Base-by-base conservation (phyloP, 2,888 invertebrate species). In the Neria commutata region DNA sequence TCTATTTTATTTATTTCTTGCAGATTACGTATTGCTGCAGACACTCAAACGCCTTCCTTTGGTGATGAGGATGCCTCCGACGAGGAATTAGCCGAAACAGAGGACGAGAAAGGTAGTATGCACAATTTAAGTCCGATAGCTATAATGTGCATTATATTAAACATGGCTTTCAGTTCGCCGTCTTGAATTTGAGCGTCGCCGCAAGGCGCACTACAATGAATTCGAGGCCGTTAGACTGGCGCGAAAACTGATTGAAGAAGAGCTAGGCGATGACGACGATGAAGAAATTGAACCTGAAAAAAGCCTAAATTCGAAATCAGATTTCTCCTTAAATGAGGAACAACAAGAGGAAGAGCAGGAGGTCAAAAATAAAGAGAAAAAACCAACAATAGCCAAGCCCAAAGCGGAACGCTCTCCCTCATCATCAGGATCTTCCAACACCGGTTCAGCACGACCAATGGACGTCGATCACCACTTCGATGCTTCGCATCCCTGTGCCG, bases 161-260 rank as follows among this genome's bases (percentile, higher is more conserved):
- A 16, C n/a, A 26, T 50, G 54, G 8, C 14, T 73, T 75, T 37
- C 72, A 89, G 90, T 85, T 68, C 88, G 88, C 72, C 86, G 91
- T 72, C 85, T 88, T 73, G 89, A 89, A 62, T 99, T 99, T 76
- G 95, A 97, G 82, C 88, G 89, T 68, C 97, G 96, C 79, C 86
- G 99, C 63, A 98, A 96, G 85, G 90, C 92, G 72, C 99, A 99
- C 77, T 99, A 99, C 83, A 96, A 98, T 82, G 99, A 99, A 83
- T 98, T 93, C 82, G 91, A 95, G 82, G 97, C 96, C 0, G 90
- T 98, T 6, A 92, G 95, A 81, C 82, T 96, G 75, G 96, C 97
- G 23, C 87, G 95, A 70, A 92, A 96, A 81, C 84, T 97, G 66
- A 87, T 97, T 84, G 89, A 93, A 67, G 92, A 95, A 76, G 96